Conservation (phyloP, 2,113 vertebrate species). For the Phodopus roborovskii region DNA sequence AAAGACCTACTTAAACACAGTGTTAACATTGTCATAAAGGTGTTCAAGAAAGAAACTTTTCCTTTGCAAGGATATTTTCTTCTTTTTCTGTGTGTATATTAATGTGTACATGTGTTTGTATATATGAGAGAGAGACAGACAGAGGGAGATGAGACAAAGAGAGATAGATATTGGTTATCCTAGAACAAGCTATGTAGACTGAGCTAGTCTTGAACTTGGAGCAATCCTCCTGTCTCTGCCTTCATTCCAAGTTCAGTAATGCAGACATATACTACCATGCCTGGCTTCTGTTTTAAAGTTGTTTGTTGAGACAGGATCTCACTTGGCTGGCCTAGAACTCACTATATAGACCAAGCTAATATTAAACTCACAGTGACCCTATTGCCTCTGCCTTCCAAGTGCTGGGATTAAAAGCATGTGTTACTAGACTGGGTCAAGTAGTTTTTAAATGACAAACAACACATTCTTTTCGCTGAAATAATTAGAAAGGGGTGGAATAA, state of each 20-base stretch:
- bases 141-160: not conserved
- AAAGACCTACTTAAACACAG: not conserved
- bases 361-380: not conserved
- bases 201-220: not conserved
- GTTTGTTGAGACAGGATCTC: not conserved
- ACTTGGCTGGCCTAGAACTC: not conserved
- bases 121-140: not conserved
- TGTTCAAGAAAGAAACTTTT: not conserved
- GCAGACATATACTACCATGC: not conserved
- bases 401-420: not conserved
- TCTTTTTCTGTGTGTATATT: not conserved
- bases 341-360: not conserved
- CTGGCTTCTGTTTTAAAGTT: not conserved
- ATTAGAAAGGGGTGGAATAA: not conserved
- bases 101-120: not conserved
- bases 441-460: not conserved
- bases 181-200: not conserved
- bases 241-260: not conserved
- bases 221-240: not conserved
- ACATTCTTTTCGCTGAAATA: not conserved
- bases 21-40: not conserved
- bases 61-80: not conserved
- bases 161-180: not conserved
- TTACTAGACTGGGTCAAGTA: not conserved
- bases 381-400: not conserved